Evolutionary conservation across 2,797 vertebrate genomes (phyloP).

Genomic region (Ctenopoma kingsleyae): DNA sequence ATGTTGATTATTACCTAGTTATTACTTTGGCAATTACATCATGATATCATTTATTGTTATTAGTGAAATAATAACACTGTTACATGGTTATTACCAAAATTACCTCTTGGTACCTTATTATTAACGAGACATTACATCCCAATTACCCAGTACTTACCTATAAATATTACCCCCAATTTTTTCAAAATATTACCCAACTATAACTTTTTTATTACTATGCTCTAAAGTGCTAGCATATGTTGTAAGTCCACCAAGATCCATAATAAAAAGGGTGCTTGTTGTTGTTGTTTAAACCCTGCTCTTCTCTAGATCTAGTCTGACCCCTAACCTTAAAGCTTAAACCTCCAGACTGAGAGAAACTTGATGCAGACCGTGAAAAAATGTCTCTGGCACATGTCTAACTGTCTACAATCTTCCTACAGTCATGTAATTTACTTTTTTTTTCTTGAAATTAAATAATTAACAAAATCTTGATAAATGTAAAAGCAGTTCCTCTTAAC

Average conservation of each 20-base stretch:
- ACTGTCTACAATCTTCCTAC: not conserved
- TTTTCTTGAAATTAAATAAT: not conserved
- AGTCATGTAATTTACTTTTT: not conserved
- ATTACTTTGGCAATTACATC: too few relatives aligned
- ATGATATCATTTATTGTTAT: too few relatives aligned
- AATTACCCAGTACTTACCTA: too few relatives aligned
- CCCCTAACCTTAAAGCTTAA: slow-evolving; percentile 4
- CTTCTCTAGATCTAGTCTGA: not conserved
- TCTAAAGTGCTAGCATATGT: not conserved
- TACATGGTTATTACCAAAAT: too few relatives aligned
- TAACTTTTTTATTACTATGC: too few relatives aligned
- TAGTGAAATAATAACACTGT: too few relatives aligned
- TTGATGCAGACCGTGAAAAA: not conserved
- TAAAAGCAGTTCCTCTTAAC: not conserved
- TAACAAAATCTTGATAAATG: slow-evolving; percentile 1
- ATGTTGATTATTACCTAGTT: too few relatives aligned
- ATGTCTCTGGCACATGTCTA: not conserved
- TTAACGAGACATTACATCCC: too few relatives aligned
- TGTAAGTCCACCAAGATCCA: not conserved
- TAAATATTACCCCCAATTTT: too few relatives aligned
- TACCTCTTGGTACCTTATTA: too few relatives aligned
- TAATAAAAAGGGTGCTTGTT: not conserved
- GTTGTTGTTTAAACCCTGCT: too few relatives aligned
- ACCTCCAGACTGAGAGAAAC: not conserved
- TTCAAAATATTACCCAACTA: too few relatives aligned